Evolutionary conservation across 2,888 invertebrate species (phyloP).

Genomic region (Euspilapteryx auroguttella): DNA sequence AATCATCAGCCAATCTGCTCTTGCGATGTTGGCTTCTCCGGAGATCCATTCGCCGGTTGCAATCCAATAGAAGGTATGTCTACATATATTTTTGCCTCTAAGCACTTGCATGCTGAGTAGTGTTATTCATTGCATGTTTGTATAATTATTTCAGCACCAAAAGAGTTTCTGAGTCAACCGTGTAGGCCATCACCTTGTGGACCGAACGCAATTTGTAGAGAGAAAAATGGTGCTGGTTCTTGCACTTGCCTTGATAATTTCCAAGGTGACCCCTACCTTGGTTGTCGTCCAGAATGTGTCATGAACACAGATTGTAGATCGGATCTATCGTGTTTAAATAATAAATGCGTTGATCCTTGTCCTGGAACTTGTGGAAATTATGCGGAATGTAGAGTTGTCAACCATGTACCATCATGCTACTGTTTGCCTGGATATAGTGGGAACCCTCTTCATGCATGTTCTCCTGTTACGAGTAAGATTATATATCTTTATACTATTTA

Average conservation of each 20-base stretch:
- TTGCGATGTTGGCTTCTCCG: slow-evolving; percentile 73
- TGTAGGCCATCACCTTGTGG: slow-evolving; percentile 82
- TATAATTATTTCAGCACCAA: slow-evolving; percentile 41
- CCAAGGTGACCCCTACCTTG: slow-evolving; percentile 76
- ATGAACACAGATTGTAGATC: slow-evolving; percentile 75
- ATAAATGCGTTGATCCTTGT: slow-evolving; percentile 80
- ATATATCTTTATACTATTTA: slow-evolving; percentile 32
- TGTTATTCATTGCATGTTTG: slow-evolving; percentile 10
- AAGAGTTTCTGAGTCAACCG: slow-evolving; percentile 67
- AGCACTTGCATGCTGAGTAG: slow-evolving; percentile 8
- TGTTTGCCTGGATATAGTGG: slow-evolving; percentile 74
- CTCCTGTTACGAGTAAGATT: slow-evolving; percentile 63
- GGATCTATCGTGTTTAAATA: slow-evolving; percentile 73
- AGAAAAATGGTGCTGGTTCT: slow-evolving; percentile 73
- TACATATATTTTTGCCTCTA: slow-evolving; percentile 6
- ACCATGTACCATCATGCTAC: slow-evolving; percentile 77
- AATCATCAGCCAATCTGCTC: slow-evolving; percentile 77
- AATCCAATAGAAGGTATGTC: slow-evolving; percentile 60
- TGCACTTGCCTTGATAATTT: slow-evolving; percentile 76
- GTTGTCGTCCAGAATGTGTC: slow-evolving; percentile 80
- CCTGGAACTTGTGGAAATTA: slow-evolving; percentile 76
- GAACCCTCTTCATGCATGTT: slow-evolving; percentile 70
- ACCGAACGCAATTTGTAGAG: slow-evolving; percentile 76
- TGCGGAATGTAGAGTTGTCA: slow-evolving; percentile 73
- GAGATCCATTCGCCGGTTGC: slow-evolving; percentile 80